A percentile compares a stretch with the other conserved stretches of the same genome.
Evolutionary conservation across 2,797 vertebrate genomes (phyloP).

Genomic region (Eulemur coronatus): DNA sequence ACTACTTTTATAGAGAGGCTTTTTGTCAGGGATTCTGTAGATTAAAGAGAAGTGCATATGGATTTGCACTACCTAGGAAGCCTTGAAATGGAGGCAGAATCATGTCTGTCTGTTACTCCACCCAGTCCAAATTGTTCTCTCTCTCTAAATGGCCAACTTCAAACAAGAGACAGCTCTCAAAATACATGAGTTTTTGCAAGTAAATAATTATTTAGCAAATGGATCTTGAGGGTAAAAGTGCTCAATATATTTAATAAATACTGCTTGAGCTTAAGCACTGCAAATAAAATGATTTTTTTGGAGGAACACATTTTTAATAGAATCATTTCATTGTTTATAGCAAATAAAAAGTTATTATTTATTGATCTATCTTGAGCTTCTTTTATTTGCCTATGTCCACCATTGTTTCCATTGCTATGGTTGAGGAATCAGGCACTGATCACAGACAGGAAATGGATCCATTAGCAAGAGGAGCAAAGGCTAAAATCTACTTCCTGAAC

Average conservation of each 20-base stretch:
- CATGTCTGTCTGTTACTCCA: neutral
- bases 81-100: neutral
- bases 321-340: neutral
- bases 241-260: neutral
- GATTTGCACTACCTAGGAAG: too few relatives aligned
- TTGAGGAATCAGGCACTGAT: neutral
- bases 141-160: neutral
- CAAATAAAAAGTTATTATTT: neutral
- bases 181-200: neutral
- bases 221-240: neutral
- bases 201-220: neutral
- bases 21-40: neutral
- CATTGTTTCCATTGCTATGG: accelerated
- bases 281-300: neutral
- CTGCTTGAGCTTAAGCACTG: neutral
- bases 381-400: neutral
- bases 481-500: neutral
- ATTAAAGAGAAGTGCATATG: neutral
- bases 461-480: neutral
- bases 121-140: neutral
- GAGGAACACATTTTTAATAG: neutral
- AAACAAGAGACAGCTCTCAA: neutral
- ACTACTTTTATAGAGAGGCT: neutral
- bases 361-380: neutral
- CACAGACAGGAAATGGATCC: neutral